Base-by-base conservation (phyloP, 2,113 vertebrate species). In the Ploceus nigricollis region DNA sequence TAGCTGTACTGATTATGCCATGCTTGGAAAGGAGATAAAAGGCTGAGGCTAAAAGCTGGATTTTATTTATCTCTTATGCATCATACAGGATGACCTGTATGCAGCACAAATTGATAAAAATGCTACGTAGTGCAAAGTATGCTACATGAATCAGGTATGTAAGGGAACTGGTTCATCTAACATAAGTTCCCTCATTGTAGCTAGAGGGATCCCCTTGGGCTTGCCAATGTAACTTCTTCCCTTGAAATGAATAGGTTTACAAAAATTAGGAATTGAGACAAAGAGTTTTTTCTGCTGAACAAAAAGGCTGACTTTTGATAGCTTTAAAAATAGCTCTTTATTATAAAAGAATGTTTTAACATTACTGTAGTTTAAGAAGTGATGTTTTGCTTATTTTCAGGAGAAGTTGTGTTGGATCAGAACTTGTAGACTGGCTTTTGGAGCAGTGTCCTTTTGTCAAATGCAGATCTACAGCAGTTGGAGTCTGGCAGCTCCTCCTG, bases 341-440 rank as follows among this genome's bases (percentile, higher is more conserved):
- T 72, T 18, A 56, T 81, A 51, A 63, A 83, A 78, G 4, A 51
- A 11, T 35, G 31, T 58, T 88, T 77, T 35, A 83, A 31, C 21
- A 6, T 70, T 50, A 30, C 42, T 51, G 13, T 61, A 47, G 27
- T 71, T 72, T 76, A 60, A 85, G 51, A 85, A 76, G 28, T 65
- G 24, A 64, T 64, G 10, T 51, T 87, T 83, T 78, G 69, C 75
- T 57, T 72, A 23, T 92, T 97, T 97, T 76, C 97, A 99, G 99
- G 98, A 98, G 98, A 80, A 99, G 99, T 96, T 99, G 99, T 87
- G 98, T 99, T 83, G 99, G 99, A 15, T 99, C 99, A 13, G 99
- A 99, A 93, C 98, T 99, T 58, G 99, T 99, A 25, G 99, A 99
- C 98, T 99, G 99, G 99, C 98, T 99, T 85, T 97, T 99, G 89